A percentile compares a stretch with the other conserved stretches of the same genome.
Conservation (phyloP, 2,797 vertebrate species). For the Sebastes elongatus region DNA sequence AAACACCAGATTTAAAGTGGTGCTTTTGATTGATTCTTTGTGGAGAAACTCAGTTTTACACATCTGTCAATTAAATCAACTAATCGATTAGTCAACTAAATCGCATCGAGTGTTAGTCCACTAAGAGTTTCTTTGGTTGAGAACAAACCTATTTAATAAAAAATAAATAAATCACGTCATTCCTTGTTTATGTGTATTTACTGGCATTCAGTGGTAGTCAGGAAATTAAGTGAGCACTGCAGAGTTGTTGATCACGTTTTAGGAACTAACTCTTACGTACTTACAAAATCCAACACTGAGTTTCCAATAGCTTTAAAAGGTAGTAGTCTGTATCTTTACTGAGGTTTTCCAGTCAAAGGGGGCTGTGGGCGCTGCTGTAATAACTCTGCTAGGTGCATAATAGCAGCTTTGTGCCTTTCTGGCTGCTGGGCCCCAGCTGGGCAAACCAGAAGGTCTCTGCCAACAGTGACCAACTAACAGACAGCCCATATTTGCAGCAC, state of each 20-base stretch:
- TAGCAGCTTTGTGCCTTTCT: constrained; percentile 79
- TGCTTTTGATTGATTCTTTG: no score
- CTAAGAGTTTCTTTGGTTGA: no score
- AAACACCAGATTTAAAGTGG: no score
- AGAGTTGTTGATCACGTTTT: not conserved
- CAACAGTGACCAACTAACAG: constrained; percentile 58
- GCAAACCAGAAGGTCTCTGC: constrained; percentile 57
- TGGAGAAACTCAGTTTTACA: no score
- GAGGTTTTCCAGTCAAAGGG: constrained; percentile 26
- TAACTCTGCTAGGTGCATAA: constrained; percentile 75
- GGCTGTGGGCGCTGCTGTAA: constrained; percentile 49
- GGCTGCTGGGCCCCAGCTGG: constrained; percentile 72
- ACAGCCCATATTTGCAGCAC: constrained; percentile 49
- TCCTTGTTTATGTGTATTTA: not conserved
- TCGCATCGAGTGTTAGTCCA: no score
- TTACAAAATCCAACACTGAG: not conserved
- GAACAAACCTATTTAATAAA: no score
- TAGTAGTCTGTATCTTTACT: constrained; percentile 14
- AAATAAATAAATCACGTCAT: not conserved
- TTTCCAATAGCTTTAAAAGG: constrained; percentile 7
- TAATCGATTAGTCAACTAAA: no score
- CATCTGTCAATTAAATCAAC: no score
- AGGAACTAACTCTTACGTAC: not conserved
- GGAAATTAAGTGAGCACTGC: not conserved
- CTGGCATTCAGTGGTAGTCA: not conserved